Conservation (phyloP, 2,113 vertebrate species). For the Ictidomys tridecemlineatus region DNA sequence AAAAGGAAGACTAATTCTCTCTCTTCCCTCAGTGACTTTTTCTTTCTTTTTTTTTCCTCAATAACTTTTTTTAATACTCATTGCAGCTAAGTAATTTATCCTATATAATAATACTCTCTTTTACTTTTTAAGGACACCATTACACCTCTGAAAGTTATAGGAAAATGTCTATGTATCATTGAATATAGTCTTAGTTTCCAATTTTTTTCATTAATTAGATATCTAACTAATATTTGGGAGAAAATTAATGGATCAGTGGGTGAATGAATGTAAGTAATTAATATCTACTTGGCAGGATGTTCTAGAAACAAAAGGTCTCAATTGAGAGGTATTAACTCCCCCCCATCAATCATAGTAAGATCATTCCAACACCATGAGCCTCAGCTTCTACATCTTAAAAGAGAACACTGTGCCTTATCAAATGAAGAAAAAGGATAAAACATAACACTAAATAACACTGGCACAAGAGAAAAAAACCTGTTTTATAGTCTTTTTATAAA, state of each 20-base stretch:
- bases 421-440: neutral
- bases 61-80: neutral
- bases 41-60: neutral
- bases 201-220: neutral
- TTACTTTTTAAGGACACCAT: neutral
- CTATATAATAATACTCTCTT: neutral
- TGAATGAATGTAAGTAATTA: neutral
- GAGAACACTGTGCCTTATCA: neutral
- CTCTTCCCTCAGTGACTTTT: neutral
- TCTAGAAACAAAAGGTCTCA: neutral
- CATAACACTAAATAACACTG: neutral
- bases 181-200: neutral
- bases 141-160: neutral
- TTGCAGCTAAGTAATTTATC: neutral
- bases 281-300: neutral
- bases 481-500: no score
- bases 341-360: neutral
- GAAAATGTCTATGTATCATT: neutral
- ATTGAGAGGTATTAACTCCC: neutral
- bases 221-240: neutral
- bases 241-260: neutral
- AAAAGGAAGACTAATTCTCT: neutral
- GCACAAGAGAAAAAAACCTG: neutral
- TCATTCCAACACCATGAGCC: neutral
- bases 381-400: conserved; percentile 6